A percentile compares a stretch with the other conserved stretches of the same genome.
Evolutionary conservation across 2,888 invertebrate species (phyloP).

Genomic region (Trichopria drosophilae): DNA sequence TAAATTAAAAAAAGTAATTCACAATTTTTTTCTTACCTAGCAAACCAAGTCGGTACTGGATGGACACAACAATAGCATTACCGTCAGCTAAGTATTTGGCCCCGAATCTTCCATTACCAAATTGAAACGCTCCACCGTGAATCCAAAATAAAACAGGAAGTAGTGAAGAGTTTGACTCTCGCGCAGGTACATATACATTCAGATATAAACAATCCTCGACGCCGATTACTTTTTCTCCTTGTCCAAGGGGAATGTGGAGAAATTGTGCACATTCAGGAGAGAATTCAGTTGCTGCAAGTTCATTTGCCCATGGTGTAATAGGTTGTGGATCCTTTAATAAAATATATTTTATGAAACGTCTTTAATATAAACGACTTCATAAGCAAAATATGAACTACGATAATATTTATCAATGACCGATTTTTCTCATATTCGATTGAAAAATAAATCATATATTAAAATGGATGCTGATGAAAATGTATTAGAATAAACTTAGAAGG

Average conservation of each 20-base stretch:
- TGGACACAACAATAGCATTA: constrained; percentile 68
- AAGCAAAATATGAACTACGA: too few relatives aligned
- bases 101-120: constrained; percentile 54
- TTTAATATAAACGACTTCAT: too few relatives aligned
- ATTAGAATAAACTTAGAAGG: too few relatives aligned
- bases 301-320: constrained; percentile 43
- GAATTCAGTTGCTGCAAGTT: constrained; percentile 46
- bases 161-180: constrained; percentile 2
- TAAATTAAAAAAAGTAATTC: too few relatives aligned
- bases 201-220: constrained; percentile 50
- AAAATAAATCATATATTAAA: too few relatives aligned
- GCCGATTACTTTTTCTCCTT: constrained; percentile 42
- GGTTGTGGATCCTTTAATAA: constrained; percentile 44
- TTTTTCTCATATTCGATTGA: too few relatives aligned
- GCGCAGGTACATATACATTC: constrained; percentile 47
- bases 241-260: constrained; percentile 29
- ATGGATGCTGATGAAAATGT: too few relatives aligned
- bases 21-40: constrained; percentile 65
- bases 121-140: constrained; percentile 60
- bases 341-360: constrained; percentile 12
- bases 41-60: constrained; percentile 73
- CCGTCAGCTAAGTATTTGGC: constrained; percentile 66
- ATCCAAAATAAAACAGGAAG: constrained; percentile 52
- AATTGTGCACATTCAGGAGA: constrained; percentile 49
- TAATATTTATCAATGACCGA: too few relatives aligned